Percentiles rank a stretch among this genome's conserved stretches.
Evolutionary conservation across 2,888 invertebrate genomes (phyloP).

Genomic region (Ligdia adustata): DNA sequence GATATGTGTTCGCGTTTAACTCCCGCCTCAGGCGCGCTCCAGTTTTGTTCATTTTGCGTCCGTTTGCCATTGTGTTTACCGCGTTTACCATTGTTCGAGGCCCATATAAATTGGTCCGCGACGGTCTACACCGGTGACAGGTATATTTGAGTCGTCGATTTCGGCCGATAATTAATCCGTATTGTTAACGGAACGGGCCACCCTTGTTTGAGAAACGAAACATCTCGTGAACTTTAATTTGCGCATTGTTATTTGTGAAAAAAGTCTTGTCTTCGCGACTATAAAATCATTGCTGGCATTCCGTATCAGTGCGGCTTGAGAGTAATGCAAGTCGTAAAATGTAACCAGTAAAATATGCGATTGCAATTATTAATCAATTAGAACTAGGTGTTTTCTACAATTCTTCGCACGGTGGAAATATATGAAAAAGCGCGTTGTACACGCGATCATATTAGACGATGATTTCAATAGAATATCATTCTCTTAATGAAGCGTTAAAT

Average conservation of each 20-base stretch:
- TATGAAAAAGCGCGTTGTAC: conserved; percentile 40
- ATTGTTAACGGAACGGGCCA: conserved; percentile 78
- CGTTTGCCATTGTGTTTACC: conserved; percentile 79
- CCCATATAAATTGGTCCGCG: conserved; percentile 79
- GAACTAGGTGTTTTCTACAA: conserved; percentile 45
- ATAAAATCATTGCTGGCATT: conserved; percentile 35
- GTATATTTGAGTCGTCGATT: conserved; percentile 83
- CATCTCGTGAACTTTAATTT: conserved; percentile 53
- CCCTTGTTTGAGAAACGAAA: conserved; percentile 67
- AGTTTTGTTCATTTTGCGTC: conserved; percentile 74
- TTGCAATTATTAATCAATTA: conserved; percentile 53
- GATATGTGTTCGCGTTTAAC: conserved; percentile 25
- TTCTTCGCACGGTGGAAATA: conserved; percentile 48
- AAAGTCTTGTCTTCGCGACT: conserved; percentile 21
- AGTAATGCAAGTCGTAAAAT: conserved; percentile 36
- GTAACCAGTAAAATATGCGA: conserved; percentile 38
- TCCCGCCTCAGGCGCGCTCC: conserved; percentile 30
- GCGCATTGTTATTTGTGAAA: conserved; percentile 40
- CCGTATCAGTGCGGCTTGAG: conserved; percentile 18
- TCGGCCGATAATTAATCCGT: conserved; percentile 82
- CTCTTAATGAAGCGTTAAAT: conserved; percentile 46
- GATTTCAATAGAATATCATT: conserved; percentile 45
- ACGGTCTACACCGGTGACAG: conserved; percentile 77
- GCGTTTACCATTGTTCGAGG: conserved; percentile 80
- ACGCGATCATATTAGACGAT: conserved; percentile 43